Conservation (phyloP, 2,888 invertebrate species). For the Amiota mariae region DNA sequence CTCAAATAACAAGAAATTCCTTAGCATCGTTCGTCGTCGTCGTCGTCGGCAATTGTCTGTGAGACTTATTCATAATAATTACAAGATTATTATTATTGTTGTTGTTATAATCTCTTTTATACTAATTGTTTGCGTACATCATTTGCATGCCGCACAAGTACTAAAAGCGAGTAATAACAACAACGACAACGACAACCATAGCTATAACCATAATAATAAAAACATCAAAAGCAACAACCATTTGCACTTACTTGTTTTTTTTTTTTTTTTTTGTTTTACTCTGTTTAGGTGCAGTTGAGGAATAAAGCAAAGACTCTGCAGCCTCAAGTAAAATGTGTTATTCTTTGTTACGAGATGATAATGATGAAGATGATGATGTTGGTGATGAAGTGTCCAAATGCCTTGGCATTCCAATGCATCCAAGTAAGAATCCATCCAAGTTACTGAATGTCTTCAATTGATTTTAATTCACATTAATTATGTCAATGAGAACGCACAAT, state of each 20-base stretch:
- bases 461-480: constrained; percentile 59
- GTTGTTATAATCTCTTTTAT: background rate
- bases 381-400: background rate
- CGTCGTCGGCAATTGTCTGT: too few relatives aligned
- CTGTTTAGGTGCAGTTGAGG: too few relatives aligned
- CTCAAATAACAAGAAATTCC: constrained; percentile 10
- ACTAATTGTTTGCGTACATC: constrained; percentile 3
- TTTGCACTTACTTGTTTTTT: background rate
- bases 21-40: background rate
- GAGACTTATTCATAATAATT: too few relatives aligned
- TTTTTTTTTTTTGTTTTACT: too few relatives aligned
- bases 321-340: too few relatives aligned
- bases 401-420: background rate
- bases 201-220: background rate
- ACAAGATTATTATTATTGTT: background rate
- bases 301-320: too few relatives aligned
- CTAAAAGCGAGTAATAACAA: background rate
- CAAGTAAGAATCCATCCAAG: background rate
- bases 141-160: constrained; percentile 17
- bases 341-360: too few relatives aligned
- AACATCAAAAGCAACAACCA: background rate
- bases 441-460: constrained; percentile 46
- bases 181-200: background rate
- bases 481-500: background rate
- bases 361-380: too few relatives aligned